These are phyloP conservation scores for Brienomyrus longianalis DNA, from an alignment of 2,113 vertebrate species.

Conservation along the genomic window DNA sequence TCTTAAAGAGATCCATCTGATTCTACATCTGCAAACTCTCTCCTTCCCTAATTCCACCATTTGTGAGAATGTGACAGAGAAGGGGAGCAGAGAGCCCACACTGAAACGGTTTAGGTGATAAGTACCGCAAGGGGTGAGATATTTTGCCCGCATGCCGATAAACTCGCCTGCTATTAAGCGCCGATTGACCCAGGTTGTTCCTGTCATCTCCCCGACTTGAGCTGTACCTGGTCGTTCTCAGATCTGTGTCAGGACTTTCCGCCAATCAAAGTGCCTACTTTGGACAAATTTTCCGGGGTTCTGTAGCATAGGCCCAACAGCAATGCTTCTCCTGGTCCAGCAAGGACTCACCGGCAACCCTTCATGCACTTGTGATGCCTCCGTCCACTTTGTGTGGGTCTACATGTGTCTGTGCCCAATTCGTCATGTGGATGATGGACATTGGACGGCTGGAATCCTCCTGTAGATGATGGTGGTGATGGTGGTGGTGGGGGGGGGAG, in stretches of 20 bases:
- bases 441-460: neutral
- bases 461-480: neutral
- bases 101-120: slow-evolving; percentile 1
- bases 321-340: neutral
- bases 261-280: neutral
- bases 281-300: neutral
- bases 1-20: neutral
- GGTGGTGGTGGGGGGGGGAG: neutral
- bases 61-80: neutral
- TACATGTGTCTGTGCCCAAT: neutral
- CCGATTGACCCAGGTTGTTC: neutral
- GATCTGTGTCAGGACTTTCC: neutral
- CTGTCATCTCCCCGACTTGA: neutral
- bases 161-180: neutral
- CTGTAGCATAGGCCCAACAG: neutral
- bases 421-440: neutral
- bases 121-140: neutral
- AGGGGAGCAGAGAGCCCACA: neutral
- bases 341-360: neutral
- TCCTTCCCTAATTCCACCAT: neutral
- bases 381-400: neutral
- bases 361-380: neutral
- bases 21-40: neutral
- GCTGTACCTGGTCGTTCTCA: neutral
- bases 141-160: neutral